These are phyloP conservation scores for Apocheima hispidaria DNA, from an alignment of 2,888 invertebrate genomes.

Conservation along the genomic window DNA sequence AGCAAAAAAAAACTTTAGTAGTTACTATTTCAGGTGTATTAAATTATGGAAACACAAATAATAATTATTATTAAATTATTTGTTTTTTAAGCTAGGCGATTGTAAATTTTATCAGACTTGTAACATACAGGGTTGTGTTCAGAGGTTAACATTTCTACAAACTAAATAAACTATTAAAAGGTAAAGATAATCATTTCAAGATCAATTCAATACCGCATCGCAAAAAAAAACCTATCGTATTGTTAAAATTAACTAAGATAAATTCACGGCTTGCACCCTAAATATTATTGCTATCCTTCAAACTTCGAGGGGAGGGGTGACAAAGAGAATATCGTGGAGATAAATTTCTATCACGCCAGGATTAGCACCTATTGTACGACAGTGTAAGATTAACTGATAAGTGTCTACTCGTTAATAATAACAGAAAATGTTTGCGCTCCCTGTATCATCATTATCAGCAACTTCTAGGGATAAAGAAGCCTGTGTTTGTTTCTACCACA, in stretches of 20 bases:
- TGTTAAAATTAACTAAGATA: constrained; percentile 46
- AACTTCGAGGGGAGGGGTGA: constrained; percentile 66
- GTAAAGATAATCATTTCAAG: constrained; percentile 3
- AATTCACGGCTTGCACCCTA: constrained; percentile 54
- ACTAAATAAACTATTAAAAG: not conserved
- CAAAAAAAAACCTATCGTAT: constrained; percentile 40
- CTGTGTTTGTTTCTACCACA: not conserved
- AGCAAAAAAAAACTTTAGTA: too few species aligned
- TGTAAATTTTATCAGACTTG: too few species aligned
- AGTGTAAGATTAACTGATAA: constrained; percentile 85
- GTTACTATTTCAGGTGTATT: too few species aligned
- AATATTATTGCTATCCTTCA: constrained; percentile 58
- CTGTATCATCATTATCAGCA: constrained; percentile 30
- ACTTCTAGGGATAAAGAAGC: too few species aligned
- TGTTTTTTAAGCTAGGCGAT: too few species aligned
- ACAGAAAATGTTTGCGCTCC: constrained; percentile 71
- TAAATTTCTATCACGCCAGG: constrained; percentile 83
- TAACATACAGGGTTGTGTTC: too few species aligned
- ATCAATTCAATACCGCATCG: constrained; percentile 16
- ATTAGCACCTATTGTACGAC: constrained; percentile 79
- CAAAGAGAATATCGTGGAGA: constrained; percentile 76
- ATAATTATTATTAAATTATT: too few species aligned
- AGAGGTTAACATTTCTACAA: not conserved
- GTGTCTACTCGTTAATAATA: constrained; percentile 83
- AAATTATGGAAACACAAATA: too few species aligned